phyloP scores from a whole-genome alignment of 2,113 vertebrate species.

The Syrrhaptes paradoxus region DNA sequence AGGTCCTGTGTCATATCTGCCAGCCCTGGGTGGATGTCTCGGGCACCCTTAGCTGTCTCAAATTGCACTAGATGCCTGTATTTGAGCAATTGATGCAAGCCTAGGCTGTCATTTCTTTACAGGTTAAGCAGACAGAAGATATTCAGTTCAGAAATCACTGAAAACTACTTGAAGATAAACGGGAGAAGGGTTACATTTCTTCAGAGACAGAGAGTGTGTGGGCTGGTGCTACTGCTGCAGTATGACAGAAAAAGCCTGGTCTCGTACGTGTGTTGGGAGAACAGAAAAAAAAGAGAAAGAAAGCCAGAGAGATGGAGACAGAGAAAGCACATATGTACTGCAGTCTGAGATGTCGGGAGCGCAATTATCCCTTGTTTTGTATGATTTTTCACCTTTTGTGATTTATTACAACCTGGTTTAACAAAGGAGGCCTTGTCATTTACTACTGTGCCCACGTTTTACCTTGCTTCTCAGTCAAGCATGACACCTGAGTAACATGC shows the following conservation, averaged over 20 bases:
- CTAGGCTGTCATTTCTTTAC: conserved; percentile 45
- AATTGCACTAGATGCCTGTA: background rate
- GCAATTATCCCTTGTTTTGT: background rate
- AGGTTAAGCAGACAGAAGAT: conserved; percentile 36
- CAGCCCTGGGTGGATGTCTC: conserved; percentile 43
- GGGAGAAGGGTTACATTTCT: conserved; percentile 53
- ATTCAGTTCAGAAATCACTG: conserved; percentile 11
- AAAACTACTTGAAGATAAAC: conserved; percentile 28
- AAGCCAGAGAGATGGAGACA: background rate
- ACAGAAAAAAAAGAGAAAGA: background rate
- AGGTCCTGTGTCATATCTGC: conserved; percentile 63
- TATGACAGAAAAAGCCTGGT: conserved; percentile 66
- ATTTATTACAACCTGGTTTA: background rate
- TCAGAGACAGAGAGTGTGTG: conserved; percentile 61
- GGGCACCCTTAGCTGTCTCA: conserved; percentile 3
- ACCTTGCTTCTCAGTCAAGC: background rate
- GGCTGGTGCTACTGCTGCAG: conserved; percentile 64
- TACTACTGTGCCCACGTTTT: background rate
- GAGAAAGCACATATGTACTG: background rate
- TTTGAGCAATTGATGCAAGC: background rate
- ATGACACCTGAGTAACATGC: background rate
- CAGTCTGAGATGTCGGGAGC: background rate
- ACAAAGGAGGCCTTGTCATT: background rate
- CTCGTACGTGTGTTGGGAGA: conserved; percentile 52
- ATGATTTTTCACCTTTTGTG: background rate